These are phyloP conservation scores for Shinisaurus crocodilurus DNA, from an alignment of 2,113 vertebrate species.

Conservation along the genomic window DNA sequence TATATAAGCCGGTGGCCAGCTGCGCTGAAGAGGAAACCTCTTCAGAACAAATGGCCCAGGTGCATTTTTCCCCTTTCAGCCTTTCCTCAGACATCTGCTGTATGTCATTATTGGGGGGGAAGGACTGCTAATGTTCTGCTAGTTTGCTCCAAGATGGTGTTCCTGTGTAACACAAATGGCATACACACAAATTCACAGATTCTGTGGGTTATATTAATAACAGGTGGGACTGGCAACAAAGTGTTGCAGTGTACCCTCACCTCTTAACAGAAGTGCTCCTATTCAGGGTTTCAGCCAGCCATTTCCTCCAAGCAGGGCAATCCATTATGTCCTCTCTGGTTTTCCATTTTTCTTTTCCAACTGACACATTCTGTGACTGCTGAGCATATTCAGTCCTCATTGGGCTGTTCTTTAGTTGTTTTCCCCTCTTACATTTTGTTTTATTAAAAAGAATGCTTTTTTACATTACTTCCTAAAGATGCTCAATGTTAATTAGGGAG, in stretches of 20 bases:
- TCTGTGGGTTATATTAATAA: not conserved
- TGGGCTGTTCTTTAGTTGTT: not conserved
- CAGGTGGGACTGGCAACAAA: not conserved
- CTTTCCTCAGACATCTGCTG: not conserved
- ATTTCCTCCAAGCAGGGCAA: not conserved
- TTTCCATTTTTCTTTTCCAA: not conserved
- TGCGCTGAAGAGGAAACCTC: not conserved
- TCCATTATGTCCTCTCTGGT: not conserved
- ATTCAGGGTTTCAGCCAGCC: not conserved
- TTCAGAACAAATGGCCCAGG: not conserved
- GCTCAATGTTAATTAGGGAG: not conserved
- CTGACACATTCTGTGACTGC: not conserved
- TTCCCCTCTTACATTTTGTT: not conserved
- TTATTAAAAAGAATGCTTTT: not conserved
- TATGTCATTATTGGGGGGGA: not conserved
- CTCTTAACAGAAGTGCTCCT: not conserved
- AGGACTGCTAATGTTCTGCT: not conserved
- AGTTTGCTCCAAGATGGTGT: not conserved
- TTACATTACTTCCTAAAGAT: not conserved
- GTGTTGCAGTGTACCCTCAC: not conserved
- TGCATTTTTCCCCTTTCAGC: not conserved
- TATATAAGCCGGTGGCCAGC: not conserved
- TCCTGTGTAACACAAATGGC: not conserved
- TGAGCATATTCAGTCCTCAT: not conserved
- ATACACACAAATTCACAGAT: not conserved